phyloP scores from a whole-genome alignment of 2,797 vertebrate species.

The Pseudopleuronectes americanus region DNA sequence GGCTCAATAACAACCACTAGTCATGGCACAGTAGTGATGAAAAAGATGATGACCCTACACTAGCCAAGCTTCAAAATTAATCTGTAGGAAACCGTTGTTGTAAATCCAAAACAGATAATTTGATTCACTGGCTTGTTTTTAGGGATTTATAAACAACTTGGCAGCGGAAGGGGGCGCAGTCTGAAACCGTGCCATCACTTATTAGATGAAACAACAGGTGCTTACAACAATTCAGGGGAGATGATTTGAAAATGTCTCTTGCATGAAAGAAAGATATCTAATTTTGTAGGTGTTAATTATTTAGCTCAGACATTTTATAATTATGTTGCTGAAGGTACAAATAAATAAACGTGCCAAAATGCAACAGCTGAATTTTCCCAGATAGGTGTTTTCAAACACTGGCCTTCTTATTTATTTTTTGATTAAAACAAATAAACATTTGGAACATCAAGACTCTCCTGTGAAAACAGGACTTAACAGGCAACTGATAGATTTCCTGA shows the following conservation, averaged over 20 bases:
- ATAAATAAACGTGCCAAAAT: constrained; percentile 8
- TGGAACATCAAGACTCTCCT: background rate
- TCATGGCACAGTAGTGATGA: constrained; percentile 31
- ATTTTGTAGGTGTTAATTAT: constrained; percentile 27
- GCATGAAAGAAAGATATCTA: constrained; percentile 9
- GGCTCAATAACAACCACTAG: constrained; percentile 34
- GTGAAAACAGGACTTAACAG: background rate
- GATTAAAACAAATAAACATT: background rate
- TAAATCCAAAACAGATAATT: constrained; percentile 45
- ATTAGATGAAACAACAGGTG: constrained; percentile 55
- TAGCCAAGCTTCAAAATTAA: constrained; percentile 29
- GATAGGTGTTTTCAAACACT: background rate
- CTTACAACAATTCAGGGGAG: constrained; percentile 34
- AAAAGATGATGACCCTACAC: constrained; percentile 28
- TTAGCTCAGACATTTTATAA: background rate
- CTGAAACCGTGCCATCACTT: constrained; percentile 49
- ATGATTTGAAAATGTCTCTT: constrained; percentile 28
- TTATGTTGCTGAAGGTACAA: constrained; percentile 9
- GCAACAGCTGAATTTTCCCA: background rate
- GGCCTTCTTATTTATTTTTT: constrained; percentile 3
- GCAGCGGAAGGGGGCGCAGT: constrained; percentile 27
- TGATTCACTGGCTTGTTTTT: constrained; percentile 41
- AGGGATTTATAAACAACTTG: constrained; percentile 53
- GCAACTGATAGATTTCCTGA: background rate
- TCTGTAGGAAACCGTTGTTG: constrained; percentile 35